Evolutionary conservation across 1,140 invertebrate genomes (phyloP).

Genomic region (Nasonia giraulti): DNA sequence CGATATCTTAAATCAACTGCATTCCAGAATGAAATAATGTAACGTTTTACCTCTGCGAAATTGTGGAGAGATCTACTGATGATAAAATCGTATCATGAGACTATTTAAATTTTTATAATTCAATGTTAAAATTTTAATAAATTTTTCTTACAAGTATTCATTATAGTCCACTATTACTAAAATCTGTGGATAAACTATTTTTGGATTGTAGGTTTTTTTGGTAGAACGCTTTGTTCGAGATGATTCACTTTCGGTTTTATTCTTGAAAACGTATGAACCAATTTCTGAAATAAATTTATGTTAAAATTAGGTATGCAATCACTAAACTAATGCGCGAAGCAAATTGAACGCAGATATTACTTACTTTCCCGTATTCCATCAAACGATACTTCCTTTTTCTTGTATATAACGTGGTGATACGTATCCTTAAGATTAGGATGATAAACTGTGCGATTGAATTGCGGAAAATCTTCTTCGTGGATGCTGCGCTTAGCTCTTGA

Average conservation of each 20-base stretch:
- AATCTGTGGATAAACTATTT: conserved; percentile 62
- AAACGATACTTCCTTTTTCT: conserved; percentile 34
- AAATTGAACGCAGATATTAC: background rate
- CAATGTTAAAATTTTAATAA: conserved; percentile 16
- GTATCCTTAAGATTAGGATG: conserved; percentile 45
- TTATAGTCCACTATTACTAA: conserved; percentile 60
- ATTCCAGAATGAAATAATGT: conserved; percentile 61
- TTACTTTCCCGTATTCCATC: conserved; percentile 46
- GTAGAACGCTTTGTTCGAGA: conserved; percentile 37
- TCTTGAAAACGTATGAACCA: conserved; percentile 27
- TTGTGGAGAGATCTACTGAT: conserved; percentile 20
- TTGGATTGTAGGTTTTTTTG: conserved; percentile 39
- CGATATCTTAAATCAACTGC: conserved; percentile 63
- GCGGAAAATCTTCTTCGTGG: conserved; percentile 18
- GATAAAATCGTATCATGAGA: background rate
- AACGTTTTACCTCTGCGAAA: conserved; percentile 52
- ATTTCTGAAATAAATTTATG: conserved; percentile 49
- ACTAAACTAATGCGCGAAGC: background rate
- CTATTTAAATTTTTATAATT: background rate
- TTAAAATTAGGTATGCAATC: background rate
- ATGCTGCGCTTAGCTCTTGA: conserved; percentile 32
- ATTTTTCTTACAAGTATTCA: conserved; percentile 58
- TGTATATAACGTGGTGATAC: conserved; percentile 62
- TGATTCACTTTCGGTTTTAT: background rate
- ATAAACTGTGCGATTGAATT: conserved; percentile 35